These are phyloP conservation scores for Petromus typicus DNA, from an alignment of 2,113 vertebrate genomes.

Conservation along the genomic window DNA sequence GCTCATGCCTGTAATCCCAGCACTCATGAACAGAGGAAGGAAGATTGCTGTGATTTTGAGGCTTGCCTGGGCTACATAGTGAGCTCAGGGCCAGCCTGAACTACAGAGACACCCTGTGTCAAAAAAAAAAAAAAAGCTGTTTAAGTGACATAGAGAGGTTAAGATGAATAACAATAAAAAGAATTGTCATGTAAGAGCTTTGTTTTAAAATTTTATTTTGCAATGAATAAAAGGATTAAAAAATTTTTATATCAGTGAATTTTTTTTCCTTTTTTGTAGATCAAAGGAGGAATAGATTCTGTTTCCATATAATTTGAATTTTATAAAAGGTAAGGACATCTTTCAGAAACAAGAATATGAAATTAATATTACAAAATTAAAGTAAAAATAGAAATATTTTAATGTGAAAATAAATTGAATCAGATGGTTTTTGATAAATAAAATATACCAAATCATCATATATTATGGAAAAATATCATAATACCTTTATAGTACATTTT, in stretches of 20 bases:
- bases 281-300: not conserved
- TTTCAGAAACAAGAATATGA: not conserved
- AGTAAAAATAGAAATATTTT: not conserved
- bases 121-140: not conserved
- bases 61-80: no score
- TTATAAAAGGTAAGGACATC: not conserved
- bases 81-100: no score
- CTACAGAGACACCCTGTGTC: no score
- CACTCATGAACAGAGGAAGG: no score
- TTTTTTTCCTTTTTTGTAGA: not conserved
- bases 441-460: not conserved
- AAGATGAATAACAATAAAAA: not conserved
- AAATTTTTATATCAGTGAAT: not conserved
- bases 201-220: slow-evolving; percentile 6
- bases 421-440: not conserved
- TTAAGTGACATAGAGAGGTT: not conserved
- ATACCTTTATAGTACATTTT: not conserved
- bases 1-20: no score
- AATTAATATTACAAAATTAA: not conserved
- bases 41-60: no score
- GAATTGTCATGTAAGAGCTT: not conserved
- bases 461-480: not conserved
- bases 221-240: not conserved
- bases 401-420: not conserved
- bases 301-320: not conserved